Percentiles rank a stretch among this genome's conserved stretches.
Evolutionary conservation across 64 coral and sea anemone genomes (phyloP).

Genomic region (Montipora capricornis): DNA sequence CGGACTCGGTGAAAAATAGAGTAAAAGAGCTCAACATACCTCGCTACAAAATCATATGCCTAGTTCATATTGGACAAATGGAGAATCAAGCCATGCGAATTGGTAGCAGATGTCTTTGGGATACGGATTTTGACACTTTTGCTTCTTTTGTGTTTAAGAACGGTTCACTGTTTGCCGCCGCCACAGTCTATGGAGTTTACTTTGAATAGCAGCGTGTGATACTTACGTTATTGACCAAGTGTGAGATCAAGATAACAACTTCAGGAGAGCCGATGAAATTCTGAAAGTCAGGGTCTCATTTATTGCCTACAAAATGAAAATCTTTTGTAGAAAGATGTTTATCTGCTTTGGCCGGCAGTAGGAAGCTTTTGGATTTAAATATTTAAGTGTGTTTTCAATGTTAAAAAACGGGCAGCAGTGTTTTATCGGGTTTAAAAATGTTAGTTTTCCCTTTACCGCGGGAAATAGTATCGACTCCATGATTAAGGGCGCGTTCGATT

Average conservation of each 20-base stretch:
- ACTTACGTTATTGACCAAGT: neutral
- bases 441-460: too few relatives aligned
- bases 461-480: too few relatives aligned
- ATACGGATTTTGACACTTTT: slow-evolving; percentile 79
- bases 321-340: too few relatives aligned
- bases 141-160: slow-evolving; percentile 87
- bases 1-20: slow-evolving; percentile 77
- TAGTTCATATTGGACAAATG: slow-evolving; percentile 91
- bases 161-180: slow-evolving; percentile 85
- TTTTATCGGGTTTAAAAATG: too few relatives aligned
- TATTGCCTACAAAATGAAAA: too few relatives aligned
- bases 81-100: slow-evolving; percentile 80
- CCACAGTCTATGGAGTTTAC: slow-evolving; percentile 92
- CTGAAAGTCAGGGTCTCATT: too few relatives aligned
- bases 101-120: slow-evolving; percentile 96
- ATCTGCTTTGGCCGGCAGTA: too few relatives aligned
- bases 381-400: too few relatives aligned
- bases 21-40: slow-evolving; percentile 87
- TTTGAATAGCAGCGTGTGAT: slow-evolving; percentile 64
- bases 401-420: too few relatives aligned
- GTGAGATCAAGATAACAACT: neutral
- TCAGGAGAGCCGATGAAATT: too few relatives aligned
- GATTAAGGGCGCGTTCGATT: too few relatives aligned
- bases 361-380: too few relatives aligned
- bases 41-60: slow-evolving; percentile 87